Evolutionary conservation across 2,888 invertebrate genomes (phyloP), one percentile per base, ranked within the genome.

Genomic region (Lasioglossum zephyrum): DNA sequence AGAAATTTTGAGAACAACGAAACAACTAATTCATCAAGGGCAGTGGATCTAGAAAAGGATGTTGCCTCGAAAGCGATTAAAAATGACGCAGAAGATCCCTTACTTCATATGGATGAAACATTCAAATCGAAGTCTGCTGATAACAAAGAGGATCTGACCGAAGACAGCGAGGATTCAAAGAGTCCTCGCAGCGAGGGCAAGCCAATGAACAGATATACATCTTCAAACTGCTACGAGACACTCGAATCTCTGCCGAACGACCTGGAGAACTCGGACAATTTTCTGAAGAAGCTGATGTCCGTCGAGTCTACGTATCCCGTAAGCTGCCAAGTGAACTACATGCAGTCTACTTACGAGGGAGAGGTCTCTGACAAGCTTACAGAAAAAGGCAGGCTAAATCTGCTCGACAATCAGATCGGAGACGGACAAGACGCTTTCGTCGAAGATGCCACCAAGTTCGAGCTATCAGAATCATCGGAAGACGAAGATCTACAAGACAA

Each of bases 371-470:
- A 63, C 2, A 49, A 31, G 11, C 4, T 16, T 2, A 1, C 13
- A 0, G 84, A 75, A 1, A 39, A 36, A 9, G 13, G 31, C 3
- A 31, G 16, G 5, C 13, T 72, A 4, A 49, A 79, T 13, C 75
- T 53, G 9, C 53, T 53, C 8, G 53, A 53, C 22, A 53, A 53
- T 53, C n/a, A 57, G 26, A 44, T 84, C 4, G 79, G 84, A 3
- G 79, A 85, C 47, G 53, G 53, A 9, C 70, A 26, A 0, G 70
- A 74, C 11, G 31, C n/a, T 53, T 53, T 53, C n/a, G n/a, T 26
- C 5, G 53, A 77, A 11, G 63, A 73, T 0, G 8, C 60, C 9
- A 11, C 4, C 1, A 57, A 70, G 4, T 53, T 18, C 26, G 36
- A 26, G 18, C 5, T 44, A 0, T n/a, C 6, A 4, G 22, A 26